phyloP scores from a whole-genome alignment of 1,140 invertebrate species.

The Trialeurodes vaporariorum region DNA sequence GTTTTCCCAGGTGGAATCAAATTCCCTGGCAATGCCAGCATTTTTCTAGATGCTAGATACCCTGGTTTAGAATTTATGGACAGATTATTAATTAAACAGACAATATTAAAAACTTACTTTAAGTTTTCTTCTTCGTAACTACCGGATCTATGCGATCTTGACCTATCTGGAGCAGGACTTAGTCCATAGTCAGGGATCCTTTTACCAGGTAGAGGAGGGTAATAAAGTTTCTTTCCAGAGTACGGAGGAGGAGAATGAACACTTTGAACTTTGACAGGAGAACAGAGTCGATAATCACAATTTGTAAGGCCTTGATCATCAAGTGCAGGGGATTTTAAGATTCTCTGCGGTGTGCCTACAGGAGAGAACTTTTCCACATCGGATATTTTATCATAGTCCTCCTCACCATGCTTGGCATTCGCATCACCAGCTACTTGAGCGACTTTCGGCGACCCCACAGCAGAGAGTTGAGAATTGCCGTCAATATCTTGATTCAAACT shows the following conservation, averaged over 20 bases:
- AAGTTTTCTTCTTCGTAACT: not conserved
- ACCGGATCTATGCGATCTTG: not conserved
- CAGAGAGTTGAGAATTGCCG: not conserved
- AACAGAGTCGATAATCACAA: not conserved
- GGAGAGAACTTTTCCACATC: not conserved
- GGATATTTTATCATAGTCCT: not conserved
- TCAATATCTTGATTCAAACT: constrained; percentile 2
- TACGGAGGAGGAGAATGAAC: not conserved
- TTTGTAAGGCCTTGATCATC: not conserved
- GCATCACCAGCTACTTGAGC: not conserved
- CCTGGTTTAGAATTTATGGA: too few relatives aligned
- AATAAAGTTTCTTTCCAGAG: not conserved
- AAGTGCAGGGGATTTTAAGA: not conserved
- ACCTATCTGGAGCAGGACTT: not conserved
- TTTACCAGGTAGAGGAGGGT: not conserved
- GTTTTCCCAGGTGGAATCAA: too few relatives aligned
- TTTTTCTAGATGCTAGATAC: too few relatives aligned
- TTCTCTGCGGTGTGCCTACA: not conserved
- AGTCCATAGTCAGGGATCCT: not conserved
- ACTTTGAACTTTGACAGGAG: not conserved
- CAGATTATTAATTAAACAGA: too few relatives aligned
- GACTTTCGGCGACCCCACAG: not conserved
- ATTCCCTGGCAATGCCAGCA: too few relatives aligned
- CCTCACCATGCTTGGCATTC: not conserved
- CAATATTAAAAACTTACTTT: too few relatives aligned